Evolutionary conservation across 2,888 invertebrate species (phyloP), one percentile per base, ranked within the genome.

Genomic region (Falcaria lacertinaria): DNA sequence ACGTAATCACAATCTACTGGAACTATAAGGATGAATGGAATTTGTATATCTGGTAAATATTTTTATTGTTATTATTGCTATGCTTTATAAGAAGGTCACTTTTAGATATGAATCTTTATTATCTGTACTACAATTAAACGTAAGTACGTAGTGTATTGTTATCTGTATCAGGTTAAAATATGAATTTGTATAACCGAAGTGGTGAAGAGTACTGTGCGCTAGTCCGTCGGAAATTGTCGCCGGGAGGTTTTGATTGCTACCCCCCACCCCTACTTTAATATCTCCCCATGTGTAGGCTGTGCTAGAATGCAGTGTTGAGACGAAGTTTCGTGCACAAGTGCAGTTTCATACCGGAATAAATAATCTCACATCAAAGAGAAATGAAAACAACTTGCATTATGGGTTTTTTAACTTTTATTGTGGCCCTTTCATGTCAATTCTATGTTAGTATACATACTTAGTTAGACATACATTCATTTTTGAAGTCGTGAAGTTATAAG

Each of bases 221-320:
- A 69, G 72, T 72, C 74, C 65, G 80, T 78, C 83, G 86, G 86
- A 87, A 86, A 87, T 87, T 86, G 86, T 85, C 84, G 80, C 80
- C 76, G 84, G 77, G 66, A 54, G 59, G 56, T 71, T 67, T 70
- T 70, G 69, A 76, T 75, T 75, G 74, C 71, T 28, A 60, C 48
- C 60, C 59, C 52, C 59, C 51, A n/a, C 55, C 54, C 53, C 53
- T 54, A 57, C 66, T 74, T 69, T 72, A 72, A 69, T 70, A 69
- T 66, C 73, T 60, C 73, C 68, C 69, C 54, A 15, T 37, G 52
- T 65, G 69, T 72, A 75, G 74, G 78, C 74, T 62, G 61, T 68
- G 64, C 64, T 58, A 64, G 70, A 65, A 70, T 70, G 65, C 64
- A 69, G 61, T 60, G 66, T 59, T 60, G 64, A 56, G 66, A 69